phyloP scores from a whole-genome alignment of 2,113 vertebrate species.

The Xerus inauris region DNA sequence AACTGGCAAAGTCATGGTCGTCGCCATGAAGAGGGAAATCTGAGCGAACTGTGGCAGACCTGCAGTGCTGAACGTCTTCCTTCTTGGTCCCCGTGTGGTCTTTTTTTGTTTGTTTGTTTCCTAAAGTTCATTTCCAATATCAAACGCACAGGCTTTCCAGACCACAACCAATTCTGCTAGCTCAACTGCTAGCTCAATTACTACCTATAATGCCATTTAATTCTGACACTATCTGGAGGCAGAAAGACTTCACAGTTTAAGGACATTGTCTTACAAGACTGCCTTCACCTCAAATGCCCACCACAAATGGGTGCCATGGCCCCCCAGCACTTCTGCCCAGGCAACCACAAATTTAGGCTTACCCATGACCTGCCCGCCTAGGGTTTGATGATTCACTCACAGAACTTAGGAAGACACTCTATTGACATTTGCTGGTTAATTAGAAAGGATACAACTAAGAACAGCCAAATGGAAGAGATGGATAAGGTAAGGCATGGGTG shows the following conservation, averaged over 20 bases:
- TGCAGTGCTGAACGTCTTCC: too few relatives aligned
- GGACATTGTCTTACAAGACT: fast-evolving
- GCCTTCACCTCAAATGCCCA: too few relatives aligned
- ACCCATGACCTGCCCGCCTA: neutral
- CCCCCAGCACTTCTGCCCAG: neutral
- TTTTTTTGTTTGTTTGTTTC: neutral
- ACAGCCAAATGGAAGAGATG: neutral
- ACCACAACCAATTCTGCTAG: neutral
- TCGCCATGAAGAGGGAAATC: neutral
- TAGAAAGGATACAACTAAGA: neutral
- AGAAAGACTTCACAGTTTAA: neutral
- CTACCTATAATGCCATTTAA: too few relatives aligned
- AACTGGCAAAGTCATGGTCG: neutral
- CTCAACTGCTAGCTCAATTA: too few relatives aligned
- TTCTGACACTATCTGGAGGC: neutral
- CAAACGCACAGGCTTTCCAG: neutral
- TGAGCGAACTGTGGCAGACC: neutral
- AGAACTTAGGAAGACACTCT: neutral
- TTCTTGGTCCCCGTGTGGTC: neutral
- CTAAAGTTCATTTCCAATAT: neutral
- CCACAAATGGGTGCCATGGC: too few relatives aligned
- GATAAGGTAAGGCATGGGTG: neutral
- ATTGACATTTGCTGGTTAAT: neutral
- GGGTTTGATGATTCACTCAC: neutral
- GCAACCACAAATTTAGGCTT: neutral